A percentile compares a stretch with the other conserved stretches of the same genome.
phyloP scores from a whole-genome alignment of 2,113 vertebrate genomes.

The Capreolus pygargus region DNA sequence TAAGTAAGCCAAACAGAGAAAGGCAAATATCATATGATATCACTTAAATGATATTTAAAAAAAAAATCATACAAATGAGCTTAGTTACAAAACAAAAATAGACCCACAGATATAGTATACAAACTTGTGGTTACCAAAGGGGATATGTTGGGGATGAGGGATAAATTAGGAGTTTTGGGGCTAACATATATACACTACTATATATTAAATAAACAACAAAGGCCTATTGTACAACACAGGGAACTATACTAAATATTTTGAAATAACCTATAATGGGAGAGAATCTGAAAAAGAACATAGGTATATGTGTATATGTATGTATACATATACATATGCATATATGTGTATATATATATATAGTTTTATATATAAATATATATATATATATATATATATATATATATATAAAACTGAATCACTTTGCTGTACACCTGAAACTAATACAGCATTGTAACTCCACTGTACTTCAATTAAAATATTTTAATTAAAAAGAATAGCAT shows the following conservation, averaged over 20 bases:
- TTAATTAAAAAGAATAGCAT: neutral
- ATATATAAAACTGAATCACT: neutral
- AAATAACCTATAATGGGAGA: neutral
- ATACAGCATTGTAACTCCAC: neutral
- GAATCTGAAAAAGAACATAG: neutral
- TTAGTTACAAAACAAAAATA: neutral
- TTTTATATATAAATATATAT: neutral
- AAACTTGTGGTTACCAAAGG: neutral
- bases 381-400: neutral
- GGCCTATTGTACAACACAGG: neutral
- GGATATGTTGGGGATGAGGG: neutral
- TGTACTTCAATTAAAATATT: neutral
- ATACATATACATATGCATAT: neutral
- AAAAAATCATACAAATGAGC: neutral
- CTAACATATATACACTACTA: neutral
- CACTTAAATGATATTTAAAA: neutral
- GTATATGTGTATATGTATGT: neutral
- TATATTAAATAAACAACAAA: neutral
- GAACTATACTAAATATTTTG: neutral
- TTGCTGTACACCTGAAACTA: neutral
- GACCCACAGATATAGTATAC: neutral
- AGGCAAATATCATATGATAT: neutral
- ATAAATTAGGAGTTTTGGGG: neutral
- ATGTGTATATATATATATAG: neutral
- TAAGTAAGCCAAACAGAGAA: neutral